Base-by-base conservation (phyloP, 2,888 invertebrate species). In the Sipha maydis region DNA sequence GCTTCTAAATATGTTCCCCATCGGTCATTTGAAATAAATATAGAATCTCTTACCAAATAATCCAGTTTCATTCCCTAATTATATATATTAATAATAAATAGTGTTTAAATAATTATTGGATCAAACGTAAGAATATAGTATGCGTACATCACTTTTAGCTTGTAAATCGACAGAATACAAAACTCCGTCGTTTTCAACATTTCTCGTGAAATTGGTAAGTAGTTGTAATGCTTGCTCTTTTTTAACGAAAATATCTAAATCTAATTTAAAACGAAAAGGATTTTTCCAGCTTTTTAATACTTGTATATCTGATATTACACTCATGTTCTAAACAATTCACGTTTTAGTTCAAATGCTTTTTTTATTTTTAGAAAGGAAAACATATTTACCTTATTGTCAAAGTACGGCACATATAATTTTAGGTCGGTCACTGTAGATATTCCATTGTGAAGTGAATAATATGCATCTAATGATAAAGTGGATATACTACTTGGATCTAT, bases 41-140 rank as follows among this genome's bases (percentile, higher is more conserved):
- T 5, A 88, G 80, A 75, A 61, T 88, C 67, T 48, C 67, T 82
- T 0, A 88, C 0, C 19, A 1, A 28, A 82, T 88, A 88, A 67
- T 82, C 17, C 34, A 88, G 73, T 75, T 75, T 4, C 88, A 88
- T 88, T 76, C 75, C 88, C 88, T 88, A 34, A 34, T 34, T 34
- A 7, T 28, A 48, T 9, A 56, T 73, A 56, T 61, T 17, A 82
- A 54, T 17, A 73, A 17, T 71, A 54, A 0, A 17, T 67, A 28
- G 38, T n/a, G 9, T 67, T 38, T 3, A 34, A 71, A 54, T 25
- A 83, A 25, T 54, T 54, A 73, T 73, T n/a, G 25, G 34, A 34
- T 73, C 8, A 54, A 56, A 17, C 34, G n/a, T 34, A 19, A 31
- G n/a, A 11, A 17, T 48, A 25, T n/a, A 25, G n/a, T n/a, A 69